Base-by-base conservation (phyloP, 64 coral and sea anemone species). In the Dendrophyllia cribrosa region DNA sequence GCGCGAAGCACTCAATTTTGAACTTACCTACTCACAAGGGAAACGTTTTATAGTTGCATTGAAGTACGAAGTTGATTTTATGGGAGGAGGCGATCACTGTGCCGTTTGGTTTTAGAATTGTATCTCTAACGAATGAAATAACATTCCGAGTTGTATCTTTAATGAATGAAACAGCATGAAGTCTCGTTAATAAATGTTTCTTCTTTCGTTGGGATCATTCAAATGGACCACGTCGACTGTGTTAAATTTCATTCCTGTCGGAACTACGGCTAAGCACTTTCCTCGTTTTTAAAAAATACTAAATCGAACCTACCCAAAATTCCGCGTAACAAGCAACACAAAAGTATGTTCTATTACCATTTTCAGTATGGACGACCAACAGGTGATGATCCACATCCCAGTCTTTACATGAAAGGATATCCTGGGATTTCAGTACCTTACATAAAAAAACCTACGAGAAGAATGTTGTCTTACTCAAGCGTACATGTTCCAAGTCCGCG, bases 281-380 rank as follows among this genome's bases (percentile, higher is more conserved):
- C 65, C 19, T 23, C 65, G n/a, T 9, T 68, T 19, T 19, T 23
- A 68, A 68, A 68, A 68, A 68, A 23, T 68, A 22, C 65, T 68
- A 5, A 21, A 21, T 68, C 65, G 65, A 21, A 21, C 65, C 21
- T 19, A 68, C 65, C 65, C 65, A 21, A 68, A 68, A 23, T 68
- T 68, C 24, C 65, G 65, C 24, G 65, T 68, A 9, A 68, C 21
- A 24, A 21, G 20, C 4, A 4, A 24, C 65, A 68, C 65, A 68
- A 68, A 68, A 25, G 76, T 90, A 16, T 85, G 90, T 61, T 92
- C 90, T 5, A 92, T n/a, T n/a, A 86, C 44, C 80, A 85, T 65
- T 92, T 92, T 44, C 51, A 85, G 26, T 58, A 84, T 86, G 90
- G 90, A 14, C 53, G 52, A 26, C 90, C 79, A 20, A 85, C 68